These are phyloP conservation scores for Heliothis virescens DNA, from an alignment of 1,140 invertebrate genomes.

Conservation along the genomic window DNA sequence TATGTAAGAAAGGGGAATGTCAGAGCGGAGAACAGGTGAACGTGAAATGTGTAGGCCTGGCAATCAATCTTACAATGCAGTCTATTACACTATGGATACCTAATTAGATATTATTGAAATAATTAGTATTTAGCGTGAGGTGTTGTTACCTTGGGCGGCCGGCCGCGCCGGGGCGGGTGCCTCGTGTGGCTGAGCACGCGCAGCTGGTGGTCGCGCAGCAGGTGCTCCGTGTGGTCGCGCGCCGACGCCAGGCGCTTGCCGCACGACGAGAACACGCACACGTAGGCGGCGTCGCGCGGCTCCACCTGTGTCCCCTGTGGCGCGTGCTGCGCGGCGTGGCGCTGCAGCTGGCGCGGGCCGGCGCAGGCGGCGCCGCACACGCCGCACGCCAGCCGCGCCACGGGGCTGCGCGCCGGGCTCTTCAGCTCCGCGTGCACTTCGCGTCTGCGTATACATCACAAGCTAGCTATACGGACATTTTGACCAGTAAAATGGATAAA, in stretches of 20 bases:
- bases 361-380: slow-evolving; percentile 61
- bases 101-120: no score
- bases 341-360: slow-evolving; percentile 59
- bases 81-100: no score
- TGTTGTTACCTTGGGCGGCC: slow-evolving; percentile 67
- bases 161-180: slow-evolving; percentile 64
- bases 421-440: slow-evolving; percentile 63
- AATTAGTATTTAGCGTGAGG: not conserved
- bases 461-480: no score
- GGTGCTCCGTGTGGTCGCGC: slow-evolving; percentile 77
- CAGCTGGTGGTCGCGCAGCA: slow-evolving; percentile 79
- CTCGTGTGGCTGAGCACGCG: slow-evolving; percentile 63
- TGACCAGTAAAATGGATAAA: no score
- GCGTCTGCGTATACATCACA: slow-evolving; percentile 54
- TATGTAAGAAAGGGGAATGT: no score
- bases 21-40: no score
- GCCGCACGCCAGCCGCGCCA: slow-evolving; percentile 54
- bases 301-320: no score
- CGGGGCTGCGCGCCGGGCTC: slow-evolving; percentile 49
- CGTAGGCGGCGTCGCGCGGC: slow-evolving; percentile 45
- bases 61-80: no score
- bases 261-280: slow-evolving; percentile 79
- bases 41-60: no score
- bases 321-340: slow-evolving; percentile 50
- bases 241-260: slow-evolving; percentile 67